These are phyloP conservation scores for Reinhardtius hippoglossoides DNA, from an alignment of 2,113 vertebrate species.

Conservation along the genomic window DNA sequence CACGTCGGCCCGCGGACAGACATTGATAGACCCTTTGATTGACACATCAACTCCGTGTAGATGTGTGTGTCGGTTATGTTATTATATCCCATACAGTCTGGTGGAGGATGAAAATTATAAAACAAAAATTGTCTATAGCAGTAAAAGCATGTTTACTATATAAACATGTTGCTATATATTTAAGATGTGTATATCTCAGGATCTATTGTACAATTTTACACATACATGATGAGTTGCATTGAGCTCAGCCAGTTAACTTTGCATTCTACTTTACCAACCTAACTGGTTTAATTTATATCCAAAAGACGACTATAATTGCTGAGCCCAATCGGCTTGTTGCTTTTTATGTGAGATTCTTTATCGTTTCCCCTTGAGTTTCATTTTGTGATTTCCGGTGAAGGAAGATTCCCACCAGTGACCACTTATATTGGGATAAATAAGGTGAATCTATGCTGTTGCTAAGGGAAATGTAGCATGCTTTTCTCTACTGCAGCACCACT, in stretches of 20 bases:
- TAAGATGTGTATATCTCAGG: slow-evolving; percentile 8
- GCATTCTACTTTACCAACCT: background rate
- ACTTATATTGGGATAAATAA: slow-evolving; percentile 6
- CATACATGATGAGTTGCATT: background rate
- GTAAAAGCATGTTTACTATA: background rate
- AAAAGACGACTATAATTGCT: background rate
- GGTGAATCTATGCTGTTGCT: background rate
- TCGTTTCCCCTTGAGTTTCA: background rate
- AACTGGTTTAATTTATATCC: background rate
- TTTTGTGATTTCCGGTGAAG: slow-evolving; percentile 5
- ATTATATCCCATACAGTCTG: slow-evolving; percentile 21
- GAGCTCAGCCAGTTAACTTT: background rate
- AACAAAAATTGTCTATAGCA: background rate
- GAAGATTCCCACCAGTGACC: background rate
- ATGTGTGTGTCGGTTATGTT: slow-evolving; percentile 41
- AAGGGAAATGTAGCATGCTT: background rate
- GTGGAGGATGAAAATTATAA: background rate
- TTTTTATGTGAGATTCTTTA: background rate
- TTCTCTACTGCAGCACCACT: background rate
- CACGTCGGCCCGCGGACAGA: slow-evolving; percentile 70
- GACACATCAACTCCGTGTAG: slow-evolving; percentile 65
- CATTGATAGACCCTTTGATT: slow-evolving; percentile 79
- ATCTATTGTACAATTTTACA: background rate
- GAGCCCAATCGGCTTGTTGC: background rate
- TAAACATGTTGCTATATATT: background rate